Conservation (phyloP, 2,797 vertebrate genomes). For the Caiman crocodilus region DNA sequence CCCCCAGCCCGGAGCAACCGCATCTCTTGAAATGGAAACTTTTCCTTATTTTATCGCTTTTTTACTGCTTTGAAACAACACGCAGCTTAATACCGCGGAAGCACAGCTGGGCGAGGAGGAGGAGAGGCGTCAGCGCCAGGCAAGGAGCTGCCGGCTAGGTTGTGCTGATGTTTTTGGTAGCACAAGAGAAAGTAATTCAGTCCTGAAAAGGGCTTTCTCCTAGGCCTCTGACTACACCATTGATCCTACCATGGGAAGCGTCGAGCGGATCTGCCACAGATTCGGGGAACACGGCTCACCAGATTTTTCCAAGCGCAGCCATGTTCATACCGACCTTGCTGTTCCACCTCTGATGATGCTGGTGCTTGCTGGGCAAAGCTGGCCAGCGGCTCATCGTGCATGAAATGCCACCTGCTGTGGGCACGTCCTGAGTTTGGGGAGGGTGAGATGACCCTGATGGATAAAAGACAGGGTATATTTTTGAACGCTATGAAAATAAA, state of each 20-base stretch:
- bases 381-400: neutral
- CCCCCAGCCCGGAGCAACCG: neutral
- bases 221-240: neutral
- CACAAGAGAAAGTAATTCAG: accelerated
- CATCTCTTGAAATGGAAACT: conserved; percentile 53
- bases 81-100: neutral
- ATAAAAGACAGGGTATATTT: neutral
- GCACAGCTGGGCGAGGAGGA: neutral
- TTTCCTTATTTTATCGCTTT: neutral
- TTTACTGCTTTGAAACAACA: neutral
- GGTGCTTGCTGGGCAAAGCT: neutral
- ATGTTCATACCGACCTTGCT: accelerated
- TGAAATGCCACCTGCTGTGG: accelerated
- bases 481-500: neutral
- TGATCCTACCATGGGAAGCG: neutral
- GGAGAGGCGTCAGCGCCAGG: neutral
- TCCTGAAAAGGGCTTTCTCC: neutral
- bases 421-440: neutral
- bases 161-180: neutral
- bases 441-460: neutral
- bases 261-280: accelerated
- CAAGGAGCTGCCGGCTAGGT: neutral
- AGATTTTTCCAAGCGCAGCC: neutral
- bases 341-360: neutral
- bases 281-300: neutral